A percentile compares a stretch with the other conserved stretches of the same genome.
phyloP scores from a whole-genome alignment of 2,888 invertebrate genomes.

The Euphydryas editha region DNA sequence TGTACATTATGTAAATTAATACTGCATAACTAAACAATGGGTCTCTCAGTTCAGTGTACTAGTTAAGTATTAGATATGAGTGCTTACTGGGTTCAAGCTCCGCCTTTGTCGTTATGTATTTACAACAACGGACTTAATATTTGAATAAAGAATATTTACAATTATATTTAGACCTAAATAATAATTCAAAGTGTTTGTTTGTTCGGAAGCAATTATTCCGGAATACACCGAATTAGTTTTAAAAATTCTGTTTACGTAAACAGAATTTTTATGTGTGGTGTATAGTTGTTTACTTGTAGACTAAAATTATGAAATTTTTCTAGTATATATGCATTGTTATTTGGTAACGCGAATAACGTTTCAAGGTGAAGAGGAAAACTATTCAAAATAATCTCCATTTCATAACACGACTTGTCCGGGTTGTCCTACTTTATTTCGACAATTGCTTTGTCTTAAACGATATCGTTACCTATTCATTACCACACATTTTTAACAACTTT shows the following conservation, averaged over 20 bases:
- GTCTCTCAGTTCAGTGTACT: slow-evolving; percentile 25
- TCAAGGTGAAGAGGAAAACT: slow-evolving; percentile 21
- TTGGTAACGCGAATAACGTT: slow-evolving; percentile 18
- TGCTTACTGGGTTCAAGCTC: slow-evolving; percentile 11
- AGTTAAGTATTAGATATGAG: not conserved
- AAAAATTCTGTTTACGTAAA: no score
- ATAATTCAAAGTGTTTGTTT: no score
- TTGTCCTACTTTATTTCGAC: slow-evolving; percentile 12
- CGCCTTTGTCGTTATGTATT: slow-evolving; percentile 15
- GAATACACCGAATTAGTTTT: no score
- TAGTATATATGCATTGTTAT: slow-evolving; percentile 12
- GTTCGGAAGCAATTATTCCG: no score
- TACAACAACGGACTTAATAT: not conserved
- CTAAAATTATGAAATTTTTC: slow-evolving; percentile 17
- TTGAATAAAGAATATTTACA: not conserved
- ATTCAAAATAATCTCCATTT: slow-evolving; percentile 20
- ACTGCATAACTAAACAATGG: slow-evolving; percentile 28
- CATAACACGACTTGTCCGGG: slow-evolving; percentile 12
- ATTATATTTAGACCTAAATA: not conserved
- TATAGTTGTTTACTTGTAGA: not conserved
- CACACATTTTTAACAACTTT: not conserved
- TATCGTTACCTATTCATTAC: not conserved
- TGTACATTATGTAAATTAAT: slow-evolving; percentile 33
- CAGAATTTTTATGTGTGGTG: not conserved
- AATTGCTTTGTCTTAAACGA: slow-evolving; percentile 13